A percentile compares a stretch with the other conserved stretches of the same genome.
These are phyloP conservation scores for Carlito syrichta DNA, from an alignment of 2,113 vertebrate genomes.

Conservation along the genomic window DNA sequence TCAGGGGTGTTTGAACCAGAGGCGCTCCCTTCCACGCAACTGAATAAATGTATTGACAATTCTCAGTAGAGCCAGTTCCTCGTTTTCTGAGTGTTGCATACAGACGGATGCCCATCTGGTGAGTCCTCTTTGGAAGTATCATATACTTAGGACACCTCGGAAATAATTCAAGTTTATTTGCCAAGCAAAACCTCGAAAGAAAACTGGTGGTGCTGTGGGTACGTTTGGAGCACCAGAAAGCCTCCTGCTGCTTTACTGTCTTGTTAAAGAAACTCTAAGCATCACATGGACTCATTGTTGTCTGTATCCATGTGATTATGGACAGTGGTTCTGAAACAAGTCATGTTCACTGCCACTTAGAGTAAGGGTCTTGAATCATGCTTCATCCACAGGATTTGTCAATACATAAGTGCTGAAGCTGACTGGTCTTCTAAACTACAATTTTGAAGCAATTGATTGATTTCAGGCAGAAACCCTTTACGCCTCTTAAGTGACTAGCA, in stretches of 20 bases:
- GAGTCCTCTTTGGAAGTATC: background rate
- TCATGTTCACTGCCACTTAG: background rate
- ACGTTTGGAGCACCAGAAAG: background rate
- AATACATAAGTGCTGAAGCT: background rate
- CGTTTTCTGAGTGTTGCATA: background rate
- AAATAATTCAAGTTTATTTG: conserved; percentile 2
- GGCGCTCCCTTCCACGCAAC: background rate
- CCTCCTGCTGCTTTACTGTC: background rate
- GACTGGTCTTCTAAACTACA: background rate
- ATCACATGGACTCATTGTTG: background rate
- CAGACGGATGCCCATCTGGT: background rate
- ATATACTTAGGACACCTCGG: background rate
- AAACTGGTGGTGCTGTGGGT: background rate
- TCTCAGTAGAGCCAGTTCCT: background rate
- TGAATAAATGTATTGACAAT: background rate
- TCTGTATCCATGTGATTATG: background rate
- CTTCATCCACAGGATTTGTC: background rate
- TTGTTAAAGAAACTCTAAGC: background rate
- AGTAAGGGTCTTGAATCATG: background rate
- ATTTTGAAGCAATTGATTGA: conserved; percentile 28
- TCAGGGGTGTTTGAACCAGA: background rate
- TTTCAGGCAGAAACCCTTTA: background rate
- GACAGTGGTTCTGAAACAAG: conserved; percentile 2
- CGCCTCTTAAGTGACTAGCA: background rate
- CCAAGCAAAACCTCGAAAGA: background rate